Base-by-base conservation (phyloP, 23 tunicate species). In the Ascidia mentula region DNA sequence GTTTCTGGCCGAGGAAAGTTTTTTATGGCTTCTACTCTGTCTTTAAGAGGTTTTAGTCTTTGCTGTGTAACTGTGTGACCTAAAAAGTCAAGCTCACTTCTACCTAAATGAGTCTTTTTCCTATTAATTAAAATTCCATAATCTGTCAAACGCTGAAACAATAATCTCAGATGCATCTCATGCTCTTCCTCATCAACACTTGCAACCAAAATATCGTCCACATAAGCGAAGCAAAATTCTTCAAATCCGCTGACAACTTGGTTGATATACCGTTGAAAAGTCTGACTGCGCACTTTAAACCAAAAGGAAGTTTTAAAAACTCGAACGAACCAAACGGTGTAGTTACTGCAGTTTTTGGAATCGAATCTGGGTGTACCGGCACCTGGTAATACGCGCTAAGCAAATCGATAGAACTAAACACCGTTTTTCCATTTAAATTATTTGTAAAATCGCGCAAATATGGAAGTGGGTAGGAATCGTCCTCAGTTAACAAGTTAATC, bases 131-230 rank as follows among this genome's bases (percentile, higher is more conserved):
- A 30, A 69, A 77, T 31, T 32, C 81, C 69, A 40, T 77, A 31
- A 24, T 77, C 81, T 31, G 81, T 31, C 31, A 77, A 34, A 13
- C 81, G 70, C 81, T 77, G 38, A 77, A 77, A 77, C 24, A 77
- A 17, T 22, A 18, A 34, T 31, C 26, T 45, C 70, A 77, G 36
- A 77, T 77, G 81, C 34, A 24, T 40, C 5, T 40, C 13, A 34
- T 77, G 81, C 45, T 77, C 81, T 45, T 77, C 69, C 18, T 42
- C 70, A 30, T 45, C 12, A 1, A 18, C 18, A 75, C 60, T 75
- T 18, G 79, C 79, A 38, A 75, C 38, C 20, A 75, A 40, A 28
- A 71, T 3, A 71, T 71, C 74, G 30, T 71, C 74, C 38, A 71
- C 30, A 18, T 6, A 71, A 31, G 45, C 36, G 37, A 61, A 79